Conservation (phyloP, 2,113 vertebrate genomes). For the Coreoperca whiteheadi region DNA sequence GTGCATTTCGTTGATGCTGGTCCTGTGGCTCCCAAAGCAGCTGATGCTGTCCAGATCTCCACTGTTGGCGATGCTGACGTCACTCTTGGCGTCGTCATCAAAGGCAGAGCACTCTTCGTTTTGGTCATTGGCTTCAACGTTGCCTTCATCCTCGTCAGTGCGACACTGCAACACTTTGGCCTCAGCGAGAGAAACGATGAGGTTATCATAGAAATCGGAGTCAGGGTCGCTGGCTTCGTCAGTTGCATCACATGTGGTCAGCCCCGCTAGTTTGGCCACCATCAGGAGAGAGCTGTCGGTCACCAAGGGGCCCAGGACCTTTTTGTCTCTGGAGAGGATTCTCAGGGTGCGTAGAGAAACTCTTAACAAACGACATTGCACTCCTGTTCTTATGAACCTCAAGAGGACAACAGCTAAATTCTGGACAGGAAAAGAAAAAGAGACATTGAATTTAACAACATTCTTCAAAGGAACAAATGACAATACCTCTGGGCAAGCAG, state of each 20-base stretch:
- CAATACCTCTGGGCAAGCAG: not conserved
- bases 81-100: slow-evolving; percentile 59
- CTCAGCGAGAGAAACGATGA: slow-evolving; percentile 66
- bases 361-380: slow-evolving; percentile 59
- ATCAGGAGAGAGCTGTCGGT: slow-evolving; percentile 75
- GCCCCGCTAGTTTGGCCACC: slow-evolving; percentile 73
- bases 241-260: slow-evolving; percentile 49
- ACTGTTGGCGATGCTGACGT: slow-evolving; percentile 48
- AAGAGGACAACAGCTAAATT: slow-evolving; percentile 75
- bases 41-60: slow-evolving; percentile 61
- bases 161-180: slow-evolving; percentile 41
- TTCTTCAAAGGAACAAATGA: too few relatives aligned
- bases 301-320: slow-evolving; percentile 76
- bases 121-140: slow-evolving; percentile 22
- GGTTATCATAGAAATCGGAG: slow-evolving; percentile 69
- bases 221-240: slow-evolving; percentile 58
- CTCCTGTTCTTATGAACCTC: slow-evolving; percentile 70
- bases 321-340: slow-evolving; percentile 82
- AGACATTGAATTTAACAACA: not conserved
- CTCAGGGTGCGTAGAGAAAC: slow-evolving; percentile 73
- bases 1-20: slow-evolving; percentile 67
- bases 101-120: slow-evolving; percentile 12
- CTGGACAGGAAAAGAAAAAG: slow-evolving; percentile 50
- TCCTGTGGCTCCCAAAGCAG: slow-evolving; percentile 55
- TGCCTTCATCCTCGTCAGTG: slow-evolving; percentile 22